Evolutionary conservation across 2,113 vertebrate species (phyloP), one percentile per base, ranked within the genome.

Genomic region (Hydrochoerus hydrochaeris): DNA sequence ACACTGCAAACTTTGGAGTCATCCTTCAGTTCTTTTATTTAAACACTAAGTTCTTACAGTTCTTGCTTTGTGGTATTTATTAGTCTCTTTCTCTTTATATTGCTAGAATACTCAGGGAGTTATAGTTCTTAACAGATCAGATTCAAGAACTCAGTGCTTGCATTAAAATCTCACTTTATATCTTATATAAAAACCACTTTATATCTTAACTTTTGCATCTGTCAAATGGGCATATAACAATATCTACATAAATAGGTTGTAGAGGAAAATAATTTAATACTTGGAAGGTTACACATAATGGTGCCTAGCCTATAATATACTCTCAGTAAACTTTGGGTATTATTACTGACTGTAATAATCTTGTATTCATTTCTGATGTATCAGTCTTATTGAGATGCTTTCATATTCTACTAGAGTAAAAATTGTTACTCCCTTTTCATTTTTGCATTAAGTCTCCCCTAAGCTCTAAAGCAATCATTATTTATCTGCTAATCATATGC

Each of bases 11-110:
- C 38, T 88, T 91, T 46, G 54, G 58, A 93, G 19, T 78, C 28
- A 73, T 92, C 84, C 84, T 92, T 88, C 52, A 90, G 77, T 94
- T 96, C 57, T 91, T 73, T 96, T 5, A 44, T 54, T 95, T 95
- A 86, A 77, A 3, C 30, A 62, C 12, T 52, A 78, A 84, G 46
- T 84, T 16, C 35, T 96, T 71, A 62, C 1, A 65, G 28, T 28
- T 95, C 8, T 90, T 84, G 71, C 14, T 91, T 90, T 65, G 26
- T 58, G 65, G 91, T 58, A 30, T 57, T 89, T 82, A 14, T 95
- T 24, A 6, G 4, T 84, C 30, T 83, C 38, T 83, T 63, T 91
- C 26, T 95, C 6, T 86, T 73, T 85, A 46, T 58, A 58, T 85
- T 22, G 6, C 12, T 65, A 69, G 13, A 35, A 85, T 13, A 60